These are phyloP conservation scores for Drosophila austrosaltans DNA, from an alignment of 2,888 invertebrate species.

Conservation along the genomic window DNA sequence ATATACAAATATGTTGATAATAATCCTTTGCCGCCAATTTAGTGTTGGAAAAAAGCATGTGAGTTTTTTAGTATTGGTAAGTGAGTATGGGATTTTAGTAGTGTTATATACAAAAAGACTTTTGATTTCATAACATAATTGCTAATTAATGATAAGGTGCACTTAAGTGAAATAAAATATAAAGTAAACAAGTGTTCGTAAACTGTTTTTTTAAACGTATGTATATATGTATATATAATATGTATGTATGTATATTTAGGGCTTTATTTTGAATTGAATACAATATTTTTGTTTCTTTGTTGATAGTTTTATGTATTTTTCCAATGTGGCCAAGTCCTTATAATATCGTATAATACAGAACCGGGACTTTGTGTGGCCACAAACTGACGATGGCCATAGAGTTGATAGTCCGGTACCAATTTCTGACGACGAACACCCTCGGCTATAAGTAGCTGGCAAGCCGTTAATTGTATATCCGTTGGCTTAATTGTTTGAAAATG, in stretches of 20 bases:
- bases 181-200: constrained; percentile 4
- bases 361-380: constrained; percentile 89
- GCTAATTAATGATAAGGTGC: not conserved
- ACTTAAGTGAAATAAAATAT: not conserved
- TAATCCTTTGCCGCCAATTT: not conserved
- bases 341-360: constrained; percentile 86
- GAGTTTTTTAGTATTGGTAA: constrained; percentile 6
- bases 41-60: constrained; percentile 2
- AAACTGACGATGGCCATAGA: constrained; percentile 89
- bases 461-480: constrained; percentile 85
- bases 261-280: constrained; percentile 1
- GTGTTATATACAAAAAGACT: not conserved
- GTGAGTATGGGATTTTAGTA: not conserved
- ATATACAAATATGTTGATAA: not conserved
- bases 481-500: constrained; percentile 86
- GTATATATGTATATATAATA: not conserved
- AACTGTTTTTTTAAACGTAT: not conserved
- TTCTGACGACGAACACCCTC: constrained; percentile 87
- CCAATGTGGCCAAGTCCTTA: constrained; percentile 88
- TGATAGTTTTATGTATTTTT: constrained; percentile 1
- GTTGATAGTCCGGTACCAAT: constrained; percentile 86
- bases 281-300: not conserved
- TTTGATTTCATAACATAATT: too few relatives aligned
- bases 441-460: constrained; percentile 86
- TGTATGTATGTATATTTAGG: not conserved